A percentile compares a stretch with the other conserved stretches of the same genome.
phyloP scores from a whole-genome alignment of 1,140 invertebrate species.

The Neoseiulus cucumeris region DNA sequence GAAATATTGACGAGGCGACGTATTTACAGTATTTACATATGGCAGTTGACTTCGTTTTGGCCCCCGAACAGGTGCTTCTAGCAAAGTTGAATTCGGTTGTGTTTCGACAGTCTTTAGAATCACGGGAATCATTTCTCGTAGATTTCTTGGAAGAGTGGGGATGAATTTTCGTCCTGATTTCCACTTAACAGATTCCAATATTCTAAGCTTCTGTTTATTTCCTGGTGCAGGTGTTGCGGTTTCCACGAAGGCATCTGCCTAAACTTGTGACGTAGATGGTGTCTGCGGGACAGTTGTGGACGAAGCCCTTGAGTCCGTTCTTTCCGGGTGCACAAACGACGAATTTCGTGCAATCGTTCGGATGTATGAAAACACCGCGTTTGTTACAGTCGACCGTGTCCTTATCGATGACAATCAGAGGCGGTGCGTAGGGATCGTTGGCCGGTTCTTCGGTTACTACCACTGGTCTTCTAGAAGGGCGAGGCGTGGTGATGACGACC shows the following conservation, averaged over 20 bases:
- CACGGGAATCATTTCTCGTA: too few relatives aligned
- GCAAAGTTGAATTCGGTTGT: too few relatives aligned
- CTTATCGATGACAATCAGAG: conserved; percentile 15
- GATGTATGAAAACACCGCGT: conserved; percentile 22
- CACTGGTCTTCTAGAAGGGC: conserved; percentile 8
- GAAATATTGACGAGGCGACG: too few relatives aligned
- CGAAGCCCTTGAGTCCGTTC: conserved; percentile 16
- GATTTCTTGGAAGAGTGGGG: too few relatives aligned
- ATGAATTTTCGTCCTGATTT: too few relatives aligned
- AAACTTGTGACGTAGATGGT: conserved; percentile 17
- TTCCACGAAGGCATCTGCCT: conserved; percentile 16
- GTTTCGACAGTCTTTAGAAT: too few relatives aligned
- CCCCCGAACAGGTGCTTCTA: too few relatives aligned
- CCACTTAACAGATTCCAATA: too few relatives aligned
- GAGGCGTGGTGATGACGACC: conserved; percentile 2
- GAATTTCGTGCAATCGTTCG: conserved; percentile 22
- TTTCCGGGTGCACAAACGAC: conserved; percentile 22
- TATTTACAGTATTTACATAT: too few relatives aligned
- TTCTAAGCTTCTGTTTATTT: not conserved
- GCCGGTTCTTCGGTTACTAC: conserved; percentile 12
- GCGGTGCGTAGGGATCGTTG: conserved; percentile 14
- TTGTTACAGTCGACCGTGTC: conserved; percentile 19
- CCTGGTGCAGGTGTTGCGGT: conserved; percentile 13
- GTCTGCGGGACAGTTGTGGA: conserved; percentile 22
- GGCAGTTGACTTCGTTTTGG: too few relatives aligned